Percentiles rank a stretch among this genome's conserved stretches.
Conservation (phyloP, 2,113 vertebrate genomes). For the Anarhynchus alexandrinus region DNA sequence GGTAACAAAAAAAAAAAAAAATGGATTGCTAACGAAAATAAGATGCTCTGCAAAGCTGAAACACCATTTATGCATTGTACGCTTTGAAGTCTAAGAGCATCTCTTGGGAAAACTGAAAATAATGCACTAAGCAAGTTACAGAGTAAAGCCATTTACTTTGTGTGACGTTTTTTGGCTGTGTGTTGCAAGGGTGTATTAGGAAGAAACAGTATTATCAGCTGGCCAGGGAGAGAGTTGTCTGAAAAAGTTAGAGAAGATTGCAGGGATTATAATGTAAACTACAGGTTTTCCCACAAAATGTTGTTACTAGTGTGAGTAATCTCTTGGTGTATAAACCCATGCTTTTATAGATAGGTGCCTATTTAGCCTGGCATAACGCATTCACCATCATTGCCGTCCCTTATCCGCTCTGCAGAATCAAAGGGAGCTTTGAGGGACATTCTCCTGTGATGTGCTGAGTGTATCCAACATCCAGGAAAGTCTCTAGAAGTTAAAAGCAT, state of each 20-base stretch:
- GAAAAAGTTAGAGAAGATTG: not conserved
- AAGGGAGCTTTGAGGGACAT: not conserved
- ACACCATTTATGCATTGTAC: not conserved
- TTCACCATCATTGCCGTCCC: not conserved
- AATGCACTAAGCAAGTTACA: not conserved
- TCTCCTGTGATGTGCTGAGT: not conserved
- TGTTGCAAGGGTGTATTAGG: not conserved
- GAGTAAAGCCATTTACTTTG: conserved; percentile 13
- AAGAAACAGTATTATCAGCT: not conserved
- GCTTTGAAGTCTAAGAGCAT: not conserved
- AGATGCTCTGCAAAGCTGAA: not conserved
- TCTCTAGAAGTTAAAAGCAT: not conserved
- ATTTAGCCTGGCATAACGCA: not conserved
- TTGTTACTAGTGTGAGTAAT: not conserved
- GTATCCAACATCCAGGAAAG: not conserved
- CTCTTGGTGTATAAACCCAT: not conserved
- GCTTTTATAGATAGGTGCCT: not conserved
- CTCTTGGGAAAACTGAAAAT: conserved; percentile 12
- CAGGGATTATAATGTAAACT: not conserved
- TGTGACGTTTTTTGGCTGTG: not conserved
- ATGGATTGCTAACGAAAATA: not conserved
- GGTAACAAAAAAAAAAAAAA: not conserved
- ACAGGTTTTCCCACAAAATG: not conserved
- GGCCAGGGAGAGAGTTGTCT: not conserved
- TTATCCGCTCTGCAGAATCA: not conserved